A percentile compares a stretch with the other conserved stretches of the same genome.
These are phyloP conservation scores for Psittacula cyanocephala DNA, from an alignment of 2,113 vertebrate genomes.

Conservation along the genomic window DNA sequence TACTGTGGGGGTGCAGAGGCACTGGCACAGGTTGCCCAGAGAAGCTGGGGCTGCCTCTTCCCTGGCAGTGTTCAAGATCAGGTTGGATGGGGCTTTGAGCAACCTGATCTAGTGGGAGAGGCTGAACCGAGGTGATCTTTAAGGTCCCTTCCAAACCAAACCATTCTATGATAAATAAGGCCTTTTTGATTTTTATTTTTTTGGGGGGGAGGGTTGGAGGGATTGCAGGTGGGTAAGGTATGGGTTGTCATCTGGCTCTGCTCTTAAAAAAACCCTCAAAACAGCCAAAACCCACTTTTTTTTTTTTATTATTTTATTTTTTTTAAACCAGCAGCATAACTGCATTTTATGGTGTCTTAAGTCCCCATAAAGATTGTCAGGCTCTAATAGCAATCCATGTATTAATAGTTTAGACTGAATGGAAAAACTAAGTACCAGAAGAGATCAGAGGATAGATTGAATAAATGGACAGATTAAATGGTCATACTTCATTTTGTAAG, in stretches of 20 bases:
- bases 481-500: neutral
- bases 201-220: accelerated
- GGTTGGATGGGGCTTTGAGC: neutral
- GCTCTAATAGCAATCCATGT: neutral
- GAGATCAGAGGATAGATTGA: neutral
- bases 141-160: neutral
- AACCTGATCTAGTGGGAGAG: neutral
- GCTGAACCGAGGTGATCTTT: neutral
- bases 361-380: neutral
- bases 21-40: neutral
- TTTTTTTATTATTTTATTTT: neutral
- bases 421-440: neutral
- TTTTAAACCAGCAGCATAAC: neutral
- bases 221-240: neutral
- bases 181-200: neutral
- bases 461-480: neutral
- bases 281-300: neutral
- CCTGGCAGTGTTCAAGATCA: neutral
- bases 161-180: neutral
- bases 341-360: neutral
- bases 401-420: neutral
- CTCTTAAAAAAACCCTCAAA: neutral
- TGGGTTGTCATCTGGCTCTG: neutral
- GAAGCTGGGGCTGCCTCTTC: neutral
- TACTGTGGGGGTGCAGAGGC: neutral